Conservation (phyloP, 2,797 vertebrate species). For the Oreonectes daqikongensis region DNA sequence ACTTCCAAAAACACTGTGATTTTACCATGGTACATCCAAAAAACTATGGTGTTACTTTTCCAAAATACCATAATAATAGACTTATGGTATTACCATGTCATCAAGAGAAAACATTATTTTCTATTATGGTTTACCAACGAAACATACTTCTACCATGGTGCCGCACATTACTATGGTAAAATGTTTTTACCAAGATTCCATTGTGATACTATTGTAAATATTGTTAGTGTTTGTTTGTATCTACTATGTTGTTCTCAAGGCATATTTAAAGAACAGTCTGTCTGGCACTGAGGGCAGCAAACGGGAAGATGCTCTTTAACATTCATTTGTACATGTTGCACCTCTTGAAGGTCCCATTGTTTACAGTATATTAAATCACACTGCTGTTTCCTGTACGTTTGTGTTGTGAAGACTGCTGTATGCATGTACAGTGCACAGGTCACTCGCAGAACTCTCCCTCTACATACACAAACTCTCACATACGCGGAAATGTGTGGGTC, state of each 20-base stretch:
- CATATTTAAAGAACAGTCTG: slow-evolving; percentile 3
- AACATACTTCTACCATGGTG: neutral
- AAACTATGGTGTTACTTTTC: too few species aligned
- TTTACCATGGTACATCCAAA: too few species aligned
- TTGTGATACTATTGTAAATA: neutral
- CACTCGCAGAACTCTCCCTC: neutral
- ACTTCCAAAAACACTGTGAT: neutral
- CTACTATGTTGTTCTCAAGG: neutral
- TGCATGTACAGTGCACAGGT: neutral
- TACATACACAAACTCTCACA: slow-evolving; percentile 22
- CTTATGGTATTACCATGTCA: too few species aligned
- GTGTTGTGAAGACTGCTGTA: neutral
- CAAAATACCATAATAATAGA: too few species aligned
- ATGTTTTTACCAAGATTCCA: neutral
- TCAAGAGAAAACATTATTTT: neutral
- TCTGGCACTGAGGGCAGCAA: neutral
- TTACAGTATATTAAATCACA: neutral
- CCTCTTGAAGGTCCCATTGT: neutral
- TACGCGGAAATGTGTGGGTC: slow-evolving; percentile 34
- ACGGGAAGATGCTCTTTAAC: neutral
- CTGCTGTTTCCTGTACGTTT: slow-evolving; percentile 3
- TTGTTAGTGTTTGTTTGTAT: neutral
- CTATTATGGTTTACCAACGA: neutral
- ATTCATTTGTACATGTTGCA: neutral
- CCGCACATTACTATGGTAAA: neutral